Percentiles rank a stretch among this genome's conserved stretches.
phyloP scores from a whole-genome alignment of 2,888 invertebrate species.

The Cephus rjabovi region DNA sequence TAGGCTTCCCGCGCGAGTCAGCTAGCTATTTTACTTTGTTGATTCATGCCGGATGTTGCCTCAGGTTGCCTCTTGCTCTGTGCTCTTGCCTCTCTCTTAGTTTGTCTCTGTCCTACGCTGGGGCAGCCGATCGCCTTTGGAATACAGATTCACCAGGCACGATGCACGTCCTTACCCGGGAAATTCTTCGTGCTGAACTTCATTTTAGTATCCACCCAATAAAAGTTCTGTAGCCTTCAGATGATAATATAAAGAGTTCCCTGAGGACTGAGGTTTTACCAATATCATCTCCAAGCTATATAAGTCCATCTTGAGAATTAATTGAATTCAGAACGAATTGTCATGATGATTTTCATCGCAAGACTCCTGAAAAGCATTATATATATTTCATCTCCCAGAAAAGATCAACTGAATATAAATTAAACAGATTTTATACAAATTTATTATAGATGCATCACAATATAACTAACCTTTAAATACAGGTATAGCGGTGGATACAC shows the following conservation, averaged over 20 bases:
- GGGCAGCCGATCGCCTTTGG: slow-evolving; percentile 45
- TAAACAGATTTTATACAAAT: neutral
- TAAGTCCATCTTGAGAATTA: neutral
- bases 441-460: neutral
- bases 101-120: slow-evolving; percentile 11
- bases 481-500: neutral
- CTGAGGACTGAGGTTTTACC: neutral
- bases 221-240: neutral
- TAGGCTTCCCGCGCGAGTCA: slow-evolving; percentile 31
- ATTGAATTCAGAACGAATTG: neutral
- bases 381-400: neutral
- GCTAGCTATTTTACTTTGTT: slow-evolving; percentile 54
- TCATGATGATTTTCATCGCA: neutral
- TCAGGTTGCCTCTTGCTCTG: slow-evolving; percentile 38
- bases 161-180: neutral
- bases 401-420: neutral
- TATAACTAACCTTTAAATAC: neutral
- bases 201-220: neutral
- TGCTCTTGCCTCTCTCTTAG: slow-evolving; percentile 14
- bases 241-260: neutral
- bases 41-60: slow-evolving; percentile 66
- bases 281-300: neutral
- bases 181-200: slow-evolving; percentile 19
- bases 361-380: neutral
- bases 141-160: slow-evolving; percentile 37